These are phyloP conservation scores for Seriola rivoliana DNA, from an alignment of 2,113 vertebrate genomes.

Conservation along the genomic window DNA sequence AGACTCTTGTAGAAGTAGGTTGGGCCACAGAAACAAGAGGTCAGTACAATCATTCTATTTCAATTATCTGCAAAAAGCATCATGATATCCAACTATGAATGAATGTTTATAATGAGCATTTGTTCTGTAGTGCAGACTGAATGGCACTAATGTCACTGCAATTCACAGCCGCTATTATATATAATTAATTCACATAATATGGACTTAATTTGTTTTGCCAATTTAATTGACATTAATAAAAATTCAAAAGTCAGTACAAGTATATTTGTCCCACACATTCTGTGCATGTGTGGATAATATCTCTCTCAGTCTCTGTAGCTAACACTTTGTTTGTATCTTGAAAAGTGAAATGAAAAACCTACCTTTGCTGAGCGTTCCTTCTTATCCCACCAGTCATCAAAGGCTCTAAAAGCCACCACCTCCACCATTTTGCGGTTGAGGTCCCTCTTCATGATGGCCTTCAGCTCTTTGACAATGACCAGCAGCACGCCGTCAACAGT, in stretches of 20 bases:
- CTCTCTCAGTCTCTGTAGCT: neutral
- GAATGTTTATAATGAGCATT: neutral
- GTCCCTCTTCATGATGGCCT: constrained; percentile 99
- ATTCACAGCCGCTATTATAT: neutral
- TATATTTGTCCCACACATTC: neutral
- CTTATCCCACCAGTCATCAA: constrained; percentile 99
- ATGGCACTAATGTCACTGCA: neutral
- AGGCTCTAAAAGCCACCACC: constrained; percentile 97
- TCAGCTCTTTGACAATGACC: constrained; percentile 98
- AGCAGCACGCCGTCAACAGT: constrained; percentile 95
- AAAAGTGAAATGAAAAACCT: constrained; percentile 26
- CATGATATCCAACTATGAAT: neutral
- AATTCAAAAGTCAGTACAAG: neutral
- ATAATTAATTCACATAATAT: constrained; percentile 6
- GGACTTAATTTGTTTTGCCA: neutral
- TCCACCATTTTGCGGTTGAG: constrained; percentile 99
- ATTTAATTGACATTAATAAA: constrained; percentile 5
- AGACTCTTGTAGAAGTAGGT: neutral
- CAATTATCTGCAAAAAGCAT: neutral
- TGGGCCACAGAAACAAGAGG: constrained; percentile 18
- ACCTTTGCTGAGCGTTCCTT: constrained; percentile 97
- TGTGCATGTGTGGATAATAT: too few species aligned
- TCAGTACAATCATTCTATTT: neutral
- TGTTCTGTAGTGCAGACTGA: neutral
- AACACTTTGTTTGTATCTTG: neutral